Conservation (phyloP, 2,113 vertebrate species). For the Symphodus melops region DNA sequence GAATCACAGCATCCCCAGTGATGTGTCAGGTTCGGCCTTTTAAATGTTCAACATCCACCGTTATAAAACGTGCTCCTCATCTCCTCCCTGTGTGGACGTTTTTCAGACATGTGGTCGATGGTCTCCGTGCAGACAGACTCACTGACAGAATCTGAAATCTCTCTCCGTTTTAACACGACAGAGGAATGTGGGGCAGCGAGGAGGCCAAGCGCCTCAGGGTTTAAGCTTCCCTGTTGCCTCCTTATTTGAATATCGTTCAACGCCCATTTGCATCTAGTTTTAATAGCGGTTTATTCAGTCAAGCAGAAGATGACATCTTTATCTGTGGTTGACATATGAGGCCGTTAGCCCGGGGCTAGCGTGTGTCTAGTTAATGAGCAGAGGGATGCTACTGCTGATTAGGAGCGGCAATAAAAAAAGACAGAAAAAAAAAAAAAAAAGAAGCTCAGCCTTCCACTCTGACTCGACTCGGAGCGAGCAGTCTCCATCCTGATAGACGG, state of each 20-base stretch:
- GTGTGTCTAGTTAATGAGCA: constrained; percentile 81
- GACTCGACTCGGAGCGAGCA: constrained; percentile 39
- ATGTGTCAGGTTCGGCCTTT: not conserved
- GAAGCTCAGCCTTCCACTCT: constrained; percentile 34
- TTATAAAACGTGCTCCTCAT: not conserved
- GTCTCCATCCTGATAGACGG: constrained; percentile 13
- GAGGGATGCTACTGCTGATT: constrained; percentile 79
- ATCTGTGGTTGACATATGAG: constrained; percentile 78
- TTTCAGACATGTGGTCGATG: constrained; percentile 9
- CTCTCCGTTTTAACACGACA: constrained; percentile 32
- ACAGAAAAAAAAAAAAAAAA: too few species aligned
- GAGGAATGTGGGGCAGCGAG: constrained; percentile 60
- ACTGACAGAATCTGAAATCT: constrained; percentile 42
- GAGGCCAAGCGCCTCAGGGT: constrained; percentile 68
- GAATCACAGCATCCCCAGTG: too few species aligned
- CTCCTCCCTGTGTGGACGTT: not conserved
- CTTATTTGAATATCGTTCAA: constrained; percentile 72
- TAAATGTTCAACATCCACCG: not conserved
- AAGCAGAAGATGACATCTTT: constrained; percentile 81
- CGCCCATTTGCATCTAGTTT: constrained; percentile 74
- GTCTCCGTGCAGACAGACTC: constrained; percentile 21
- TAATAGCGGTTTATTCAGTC: constrained; percentile 77
- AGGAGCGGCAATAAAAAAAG: constrained; percentile 63
- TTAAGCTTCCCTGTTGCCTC: constrained; percentile 63
- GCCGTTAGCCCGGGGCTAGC: constrained; percentile 74